Evolutionary conservation across 2,888 invertebrate genomes (phyloP), one percentile per base, ranked within the genome.

Genomic region (Chloroclysta siterata): DNA sequence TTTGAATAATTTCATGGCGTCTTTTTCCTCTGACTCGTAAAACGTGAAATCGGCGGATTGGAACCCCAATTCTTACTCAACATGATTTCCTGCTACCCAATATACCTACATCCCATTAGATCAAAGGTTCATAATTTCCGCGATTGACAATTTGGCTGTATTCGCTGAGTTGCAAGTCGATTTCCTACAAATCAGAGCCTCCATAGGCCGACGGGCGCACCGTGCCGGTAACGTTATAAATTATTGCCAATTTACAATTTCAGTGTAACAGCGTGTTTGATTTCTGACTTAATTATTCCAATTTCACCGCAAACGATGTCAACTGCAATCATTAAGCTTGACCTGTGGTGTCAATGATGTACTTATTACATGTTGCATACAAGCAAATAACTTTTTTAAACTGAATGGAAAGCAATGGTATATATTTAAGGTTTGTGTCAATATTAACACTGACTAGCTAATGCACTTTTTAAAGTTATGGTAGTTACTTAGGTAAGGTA

Each of bases 281-380:
- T 77, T 76, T 68, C 70, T 63, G 75, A 78, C 72, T 75, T 74
- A 72, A 80, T 80, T 78, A 79, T 78, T 74, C 77, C 72, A 75
- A 70, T 74, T 77, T 70, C 59, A 42, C 74, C 76, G 55, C 78
- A 78, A 80, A 77, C 78, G 73, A 78, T 74, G 82, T 81, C 80
- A 78, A 74, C 77, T 80, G 78, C 80, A 80, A 77, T 82, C 75
- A 78, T 77, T 81, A 72, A 48, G 15, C 57, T 53, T 54, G 80
- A 69, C 42, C 77, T 68, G 60, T 44, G 64, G 42, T 44, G 17
- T 14, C 13, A 57, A 53, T 53, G 15, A 53, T 50, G 56, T 42
- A 50, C 53, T 46, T 29, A 13, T 53, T 22, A 36, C 22, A 22
- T 22, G 22, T 22, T 22, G 22, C 22, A 33, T 17, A 29, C 1